Base-by-base conservation (phyloP, 2,113 vertebrate genomes). In the Guaruba guarouba region DNA sequence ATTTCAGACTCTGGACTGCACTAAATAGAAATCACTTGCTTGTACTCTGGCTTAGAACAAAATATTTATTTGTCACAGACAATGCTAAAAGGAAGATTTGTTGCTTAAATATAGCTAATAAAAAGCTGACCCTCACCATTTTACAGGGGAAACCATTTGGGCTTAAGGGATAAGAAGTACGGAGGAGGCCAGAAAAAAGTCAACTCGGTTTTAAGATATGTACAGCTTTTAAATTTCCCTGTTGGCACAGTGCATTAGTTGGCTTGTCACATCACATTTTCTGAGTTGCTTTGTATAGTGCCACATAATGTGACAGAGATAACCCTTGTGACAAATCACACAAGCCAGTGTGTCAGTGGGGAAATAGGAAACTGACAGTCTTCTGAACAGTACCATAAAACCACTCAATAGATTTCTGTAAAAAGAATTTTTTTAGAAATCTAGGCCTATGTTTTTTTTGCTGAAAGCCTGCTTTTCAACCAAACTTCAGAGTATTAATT, bases 201-300 rank as follows among this genome's bases (percentile, higher is more conserved):
- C 39, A 82, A 48, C 41, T 66, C n/a, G 29, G 35, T 81, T 92
- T 82, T 81, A 69, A 88, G 64, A 63, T 57, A 69, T 9, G 25
- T 66, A 33, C 18, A 28, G 35, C 27, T 85, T 95, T 87, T 86
- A 87, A 67, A 93, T 93, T 96, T 93, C 85, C 88, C 86, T 85
- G 0, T 44, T 87, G 82, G 9, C 29, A 93, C 39, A 55, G 18
- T 71, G 46, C 54, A 77, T 93, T 95, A 84, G 46, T 83, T 96
- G 70, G 43, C 54, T 95, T 95, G 95, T 96, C 94, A 93, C 55
- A 89, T 73, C 83, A 57, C 8, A 80, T 97, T 96, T 92, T 90
- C 64, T 94, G 77, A 89, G 51, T 48, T 89, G 73, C 67, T 91
- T 93, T 93, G 63, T 82, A 46, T 94, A 84, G 82, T 95, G 86